A percentile compares a stretch with the other conserved stretches of the same genome.
phyloP scores from a whole-genome alignment of 2,113 vertebrate genomes.

The Dicrurus megarhynchus region DNA sequence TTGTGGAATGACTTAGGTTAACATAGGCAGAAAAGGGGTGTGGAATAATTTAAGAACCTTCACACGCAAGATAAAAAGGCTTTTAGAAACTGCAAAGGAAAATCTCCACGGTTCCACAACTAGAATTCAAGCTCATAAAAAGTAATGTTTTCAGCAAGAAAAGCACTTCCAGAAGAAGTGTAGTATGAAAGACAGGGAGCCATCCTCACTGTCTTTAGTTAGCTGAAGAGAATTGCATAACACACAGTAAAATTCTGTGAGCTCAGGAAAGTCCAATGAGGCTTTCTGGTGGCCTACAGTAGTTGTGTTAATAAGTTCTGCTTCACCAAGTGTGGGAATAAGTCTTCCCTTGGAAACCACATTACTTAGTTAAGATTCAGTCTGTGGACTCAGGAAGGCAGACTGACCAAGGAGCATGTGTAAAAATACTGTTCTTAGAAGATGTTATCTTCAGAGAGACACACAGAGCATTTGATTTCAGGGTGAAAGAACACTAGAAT shows the following conservation, averaged over 20 bases:
- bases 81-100: not conserved
- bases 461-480: not conserved
- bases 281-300: not conserved
- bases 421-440: not conserved
- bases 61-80: not conserved
- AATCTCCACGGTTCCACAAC: not conserved
- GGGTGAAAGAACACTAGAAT: not conserved
- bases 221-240: not conserved
- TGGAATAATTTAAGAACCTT: not conserved
- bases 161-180: not conserved
- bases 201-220: not conserved
- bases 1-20: not conserved
- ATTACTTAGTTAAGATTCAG: not conserved
- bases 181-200: not conserved
- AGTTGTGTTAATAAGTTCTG: not conserved
- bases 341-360: not conserved
- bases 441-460: not conserved
- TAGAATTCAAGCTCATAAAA: not conserved
- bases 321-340: not conserved
- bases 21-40: not conserved
- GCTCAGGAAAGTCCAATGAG: not conserved
- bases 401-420: not conserved
- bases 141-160: not conserved
- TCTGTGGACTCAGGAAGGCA: not conserved
- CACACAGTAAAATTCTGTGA: not conserved